Evolutionary conservation across 2,113 vertebrate species (phyloP), one percentile per base, ranked within the genome.

Genomic region (Tachysurus fulvidraco): DNA sequence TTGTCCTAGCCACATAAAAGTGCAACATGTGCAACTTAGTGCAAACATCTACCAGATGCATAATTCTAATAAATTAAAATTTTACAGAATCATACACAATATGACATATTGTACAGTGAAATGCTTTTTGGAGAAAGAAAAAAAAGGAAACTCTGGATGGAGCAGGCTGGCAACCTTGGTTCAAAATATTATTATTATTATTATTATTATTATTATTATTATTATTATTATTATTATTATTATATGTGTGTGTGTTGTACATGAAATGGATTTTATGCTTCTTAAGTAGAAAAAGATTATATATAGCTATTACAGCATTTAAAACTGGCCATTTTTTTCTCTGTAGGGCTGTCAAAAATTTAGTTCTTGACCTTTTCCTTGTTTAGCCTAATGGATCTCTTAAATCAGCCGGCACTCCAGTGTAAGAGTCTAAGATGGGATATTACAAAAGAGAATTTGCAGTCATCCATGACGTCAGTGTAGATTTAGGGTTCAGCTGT

Each of bases 381-480:
- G 78, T 81, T 60, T 44, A 59, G 57, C 55, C 16, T 59, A 60
- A 41, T 85, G 83, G 44, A 83, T 55, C 50, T 44, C 71, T 28
- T 12, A 50, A 23, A 55, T 64, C 23, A 73, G 4, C 23, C 19
- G 9, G 52, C 6, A 25, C 62, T 67, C 14, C 7, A 85, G 17
- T 52, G 55, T 28, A 62, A 54, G 4, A 69, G 23, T 52, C 46
- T 23, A 59, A 55, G 16, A 12, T 82, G 8, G 28, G 30, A 84
- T 59, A 30, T 78, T 7, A 19, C 85, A 54, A 52, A 23, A 9
- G 76, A 36, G 59, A 77, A 82, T 69, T 82, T 14, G 76, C 44
- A 79, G 69, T 83, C 73, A 87, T 46, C 28, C 13, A 46, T 88
- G 82, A 81, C 81, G 13, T 67, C 74, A 86, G 30, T 74, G 81